Percentiles rank a stretch among this genome's conserved stretches.
These are phyloP conservation scores for Pelochelys cantorii DNA, from an alignment of 2,797 vertebrate species.

Conservation along the genomic window DNA sequence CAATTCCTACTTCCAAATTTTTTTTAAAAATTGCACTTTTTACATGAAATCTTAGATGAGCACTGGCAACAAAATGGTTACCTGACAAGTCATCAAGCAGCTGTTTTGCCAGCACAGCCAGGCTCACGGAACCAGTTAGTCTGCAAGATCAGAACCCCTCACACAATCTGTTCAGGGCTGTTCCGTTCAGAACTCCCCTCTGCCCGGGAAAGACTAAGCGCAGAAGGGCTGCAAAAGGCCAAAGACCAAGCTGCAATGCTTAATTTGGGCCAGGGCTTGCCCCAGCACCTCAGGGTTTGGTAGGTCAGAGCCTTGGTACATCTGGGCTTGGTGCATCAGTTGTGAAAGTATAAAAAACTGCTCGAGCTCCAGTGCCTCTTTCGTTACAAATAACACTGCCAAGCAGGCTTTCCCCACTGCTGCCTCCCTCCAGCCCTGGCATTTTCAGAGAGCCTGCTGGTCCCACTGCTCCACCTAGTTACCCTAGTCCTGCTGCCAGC, in stretches of 20 bases:
- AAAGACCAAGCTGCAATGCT: too few species aligned
- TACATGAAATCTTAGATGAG: fast-evolving
- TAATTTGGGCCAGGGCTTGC: too few species aligned
- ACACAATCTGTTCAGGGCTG: background rate
- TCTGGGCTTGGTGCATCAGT: too few species aligned
- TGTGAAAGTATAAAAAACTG: too few species aligned
- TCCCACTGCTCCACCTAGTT: fast-evolving
- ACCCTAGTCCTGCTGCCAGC: fast-evolving
- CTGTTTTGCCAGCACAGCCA: conserved; percentile 51
- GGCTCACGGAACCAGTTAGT: conserved; percentile 73
- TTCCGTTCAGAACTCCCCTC: background rate
- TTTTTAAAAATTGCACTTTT: background rate
- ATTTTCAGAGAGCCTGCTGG: background rate
- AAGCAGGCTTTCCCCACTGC: background rate
- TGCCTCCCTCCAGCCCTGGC: background rate
- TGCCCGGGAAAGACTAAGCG: background rate
- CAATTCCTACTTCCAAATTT: background rate
- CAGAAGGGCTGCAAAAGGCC: background rate
- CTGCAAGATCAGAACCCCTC: conserved; percentile 65
- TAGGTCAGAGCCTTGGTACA: too few species aligned
- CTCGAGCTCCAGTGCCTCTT: too few species aligned
- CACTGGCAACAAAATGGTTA: conserved; percentile 61
- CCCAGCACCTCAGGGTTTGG: too few species aligned
- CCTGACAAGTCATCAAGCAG: conserved; percentile 38
- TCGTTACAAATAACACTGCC: too few species aligned